Evolutionary conservation across 2,113 vertebrate genomes (phyloP).

Genomic region (Dasyurus viverrinus): DNA sequence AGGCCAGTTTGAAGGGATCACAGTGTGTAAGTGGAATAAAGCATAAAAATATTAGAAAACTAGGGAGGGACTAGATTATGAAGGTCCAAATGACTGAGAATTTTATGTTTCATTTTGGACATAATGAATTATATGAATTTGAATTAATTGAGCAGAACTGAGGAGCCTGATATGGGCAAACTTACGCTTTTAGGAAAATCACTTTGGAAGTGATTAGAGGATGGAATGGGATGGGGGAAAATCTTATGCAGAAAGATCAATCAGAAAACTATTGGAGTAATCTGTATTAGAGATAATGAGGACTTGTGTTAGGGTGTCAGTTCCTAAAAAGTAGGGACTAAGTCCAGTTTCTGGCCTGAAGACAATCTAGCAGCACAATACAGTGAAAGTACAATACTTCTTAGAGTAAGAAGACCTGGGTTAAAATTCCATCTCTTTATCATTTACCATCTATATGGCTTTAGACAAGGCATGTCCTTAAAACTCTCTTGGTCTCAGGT

Average conservation of each 20-base stretch:
- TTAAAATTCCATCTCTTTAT: conserved; percentile 1
- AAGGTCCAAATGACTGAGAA: neutral
- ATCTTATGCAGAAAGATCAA: neutral
- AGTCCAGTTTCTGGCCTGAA: neutral
- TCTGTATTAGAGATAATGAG: neutral
- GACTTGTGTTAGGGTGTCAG: neutral
- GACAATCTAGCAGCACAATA: neutral
- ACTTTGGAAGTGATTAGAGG: neutral
- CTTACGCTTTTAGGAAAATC: neutral
- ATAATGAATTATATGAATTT: neutral
- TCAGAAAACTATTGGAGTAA: neutral
- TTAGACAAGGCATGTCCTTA: conserved; percentile 7
- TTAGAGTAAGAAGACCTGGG: neutral
- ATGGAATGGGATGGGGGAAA: neutral
- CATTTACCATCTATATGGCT: neutral
- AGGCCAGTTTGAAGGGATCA: neutral
- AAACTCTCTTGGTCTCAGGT: neutral
- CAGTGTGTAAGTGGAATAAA: neutral
- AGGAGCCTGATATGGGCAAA: neutral
- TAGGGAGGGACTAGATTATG: neutral
- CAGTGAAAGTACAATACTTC: neutral
- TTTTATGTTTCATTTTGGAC: neutral
- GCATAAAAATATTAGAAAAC: neutral
- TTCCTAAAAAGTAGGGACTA: neutral
- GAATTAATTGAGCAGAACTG: neutral